Base-by-base conservation (phyloP, 2,797 vertebrate species). In the Cossypha polioptera region DNA sequence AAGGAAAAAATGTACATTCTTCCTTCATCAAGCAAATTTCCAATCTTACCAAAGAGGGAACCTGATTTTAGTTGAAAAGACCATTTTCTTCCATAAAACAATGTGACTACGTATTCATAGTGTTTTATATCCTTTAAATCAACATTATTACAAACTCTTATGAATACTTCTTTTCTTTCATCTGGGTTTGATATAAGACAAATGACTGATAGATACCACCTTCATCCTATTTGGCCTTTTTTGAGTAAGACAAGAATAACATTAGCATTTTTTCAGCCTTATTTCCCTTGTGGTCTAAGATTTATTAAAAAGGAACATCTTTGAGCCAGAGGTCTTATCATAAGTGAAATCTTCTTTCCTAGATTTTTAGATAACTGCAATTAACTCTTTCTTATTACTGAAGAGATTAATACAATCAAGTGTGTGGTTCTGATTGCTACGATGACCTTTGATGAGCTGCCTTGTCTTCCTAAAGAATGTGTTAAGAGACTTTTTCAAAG, bases 271-370 rank as follows among this genome's bases (percentile, higher is more conserved):
- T 69, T 87, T 71, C 63, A 79, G 40, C 42, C 84, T 80, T 92
- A 93, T 93, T 94, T 96, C 92, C 91, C 92, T 69, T 92, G 84
- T 82, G 91, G 59, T 62, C 71, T 82, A 71, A 94, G 67, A 71
- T 93, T 87, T 95, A 95, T 95, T 95, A 85, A 93, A 92, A 95
- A 82, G 65, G 33, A 93, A 82, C 48, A 53, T 79, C 43, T 67
- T 9, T 66, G 31, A 87, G 63, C 43, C 84, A 85, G 67, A 67
- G 53, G 73, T 88, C 53, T 93, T 86, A 62, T 62, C 62, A 55
- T 76, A 94, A 87, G 71, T 88, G 28, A 67, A 79, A 63, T 91
- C 63, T 40, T 87, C 69, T 82, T 84, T 79, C 80, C 74, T 74
- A 66, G 33, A 85, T 91, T 90, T 93, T 94, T 85, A 69, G 74